A percentile compares a stretch with the other conserved stretches of the same genome.
These are phyloP conservation scores for Lonchura striata DNA, from an alignment of 2,113 vertebrate genomes.

Conservation along the genomic window DNA sequence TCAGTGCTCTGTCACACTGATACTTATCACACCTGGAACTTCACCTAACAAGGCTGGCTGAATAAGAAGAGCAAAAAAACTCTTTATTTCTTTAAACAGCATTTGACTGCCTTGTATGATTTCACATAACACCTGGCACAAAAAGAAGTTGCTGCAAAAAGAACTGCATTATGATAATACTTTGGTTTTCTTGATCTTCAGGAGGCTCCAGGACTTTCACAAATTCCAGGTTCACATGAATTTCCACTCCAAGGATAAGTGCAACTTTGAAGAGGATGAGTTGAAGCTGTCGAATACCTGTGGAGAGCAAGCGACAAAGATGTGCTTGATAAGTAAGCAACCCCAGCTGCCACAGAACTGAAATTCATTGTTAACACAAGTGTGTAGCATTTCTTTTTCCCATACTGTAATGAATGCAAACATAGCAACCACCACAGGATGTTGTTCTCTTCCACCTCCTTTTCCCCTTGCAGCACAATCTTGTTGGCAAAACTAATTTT, in stretches of 20 bases:
- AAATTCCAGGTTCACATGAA: slow-evolving; percentile 95
- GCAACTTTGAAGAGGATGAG: slow-evolving; percentile 95
- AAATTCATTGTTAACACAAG: neutral
- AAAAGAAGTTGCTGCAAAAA: neutral
- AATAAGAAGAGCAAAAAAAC: neutral
- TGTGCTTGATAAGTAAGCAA: neutral
- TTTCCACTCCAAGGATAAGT: slow-evolving; percentile 91
- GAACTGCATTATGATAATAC: slow-evolving; percentile 63
- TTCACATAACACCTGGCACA: neutral
- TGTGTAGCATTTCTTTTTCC: neutral
- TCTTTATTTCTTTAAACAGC: neutral
- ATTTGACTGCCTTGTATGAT: neutral
- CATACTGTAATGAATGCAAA: neutral
- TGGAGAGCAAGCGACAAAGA: neutral
- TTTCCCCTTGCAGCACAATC: neutral
- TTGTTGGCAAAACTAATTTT: neutral
- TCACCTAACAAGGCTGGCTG: neutral
- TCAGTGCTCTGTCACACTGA: neutral
- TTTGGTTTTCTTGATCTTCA: slow-evolving; percentile 93
- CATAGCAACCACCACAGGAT: neutral
- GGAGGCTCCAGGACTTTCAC: slow-evolving; percentile 90
- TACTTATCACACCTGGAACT: neutral
- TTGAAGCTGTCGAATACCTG: slow-evolving; percentile 96
- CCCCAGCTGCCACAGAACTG: neutral
- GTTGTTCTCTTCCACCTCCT: neutral